These are phyloP conservation scores for Dasyurus viverrinus DNA, from an alignment of 2,113 vertebrate genomes.

Conservation along the genomic window DNA sequence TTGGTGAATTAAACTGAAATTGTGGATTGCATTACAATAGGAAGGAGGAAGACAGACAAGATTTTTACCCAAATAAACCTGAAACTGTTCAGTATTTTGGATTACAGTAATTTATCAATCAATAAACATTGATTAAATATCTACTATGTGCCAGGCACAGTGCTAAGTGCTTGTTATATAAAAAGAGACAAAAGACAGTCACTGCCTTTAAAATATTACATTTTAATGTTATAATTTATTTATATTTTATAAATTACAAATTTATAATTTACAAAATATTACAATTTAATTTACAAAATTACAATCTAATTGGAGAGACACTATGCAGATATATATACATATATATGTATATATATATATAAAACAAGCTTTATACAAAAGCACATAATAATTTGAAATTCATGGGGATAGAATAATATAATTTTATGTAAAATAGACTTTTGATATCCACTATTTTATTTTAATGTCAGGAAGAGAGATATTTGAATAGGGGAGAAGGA, in stretches of 20 bases:
- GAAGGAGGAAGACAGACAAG: not conserved
- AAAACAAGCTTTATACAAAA: not conserved
- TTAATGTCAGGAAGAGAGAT: constrained; percentile 24
- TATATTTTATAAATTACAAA: too few species aligned
- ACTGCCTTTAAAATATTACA: not conserved
- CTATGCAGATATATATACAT: not conserved
- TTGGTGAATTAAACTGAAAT: constrained; percentile 8
- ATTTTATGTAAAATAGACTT: constrained; percentile 45
- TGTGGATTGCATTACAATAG: constrained; percentile 6
- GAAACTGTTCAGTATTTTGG: not conserved
- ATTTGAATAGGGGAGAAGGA: constrained; percentile 38
- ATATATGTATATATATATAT: not conserved
- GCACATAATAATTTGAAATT: constrained; percentile 10
- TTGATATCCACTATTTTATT: constrained; percentile 29
- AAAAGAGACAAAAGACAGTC: not conserved
- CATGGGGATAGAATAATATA: constrained; percentile 9
- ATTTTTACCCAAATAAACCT: not conserved
- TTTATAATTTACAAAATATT: too few species aligned
- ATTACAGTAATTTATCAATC: not conserved
- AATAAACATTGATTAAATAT: not conserved
- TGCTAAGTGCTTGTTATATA: not conserved
- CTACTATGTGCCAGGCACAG: not conserved
- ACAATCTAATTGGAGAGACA: not conserved
- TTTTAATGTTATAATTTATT: not conserved
- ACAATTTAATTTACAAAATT: not conserved